phyloP scores from a whole-genome alignment of 2,113 vertebrate species.

The Rana temporaria region DNA sequence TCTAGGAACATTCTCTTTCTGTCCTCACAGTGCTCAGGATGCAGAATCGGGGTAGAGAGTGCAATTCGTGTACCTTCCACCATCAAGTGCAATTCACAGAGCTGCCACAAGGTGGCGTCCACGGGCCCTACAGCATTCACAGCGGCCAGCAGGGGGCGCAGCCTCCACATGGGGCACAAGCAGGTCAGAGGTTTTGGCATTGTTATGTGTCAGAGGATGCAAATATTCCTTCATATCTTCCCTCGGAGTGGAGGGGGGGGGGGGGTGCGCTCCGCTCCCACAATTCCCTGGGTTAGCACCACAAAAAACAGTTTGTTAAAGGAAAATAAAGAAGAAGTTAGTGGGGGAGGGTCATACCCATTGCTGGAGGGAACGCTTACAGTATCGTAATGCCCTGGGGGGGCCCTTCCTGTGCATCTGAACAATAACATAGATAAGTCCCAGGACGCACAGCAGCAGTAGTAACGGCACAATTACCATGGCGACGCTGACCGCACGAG shows the following conservation, averaged over 20 bases:
- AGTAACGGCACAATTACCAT: constrained; percentile 90
- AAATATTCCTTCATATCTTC: not conserved
- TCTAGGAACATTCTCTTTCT: not conserved
- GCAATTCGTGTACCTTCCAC: not conserved
- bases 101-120: constrained; percentile 8
- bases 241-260: too few species aligned
- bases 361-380: constrained; percentile 96
- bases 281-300: constrained; percentile 78
- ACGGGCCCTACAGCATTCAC: not conserved
- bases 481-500: constrained; percentile 87
- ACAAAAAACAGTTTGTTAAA: constrained; percentile 57
- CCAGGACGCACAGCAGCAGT: constrained; percentile 91
- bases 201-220: too few species aligned
- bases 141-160: not conserved
- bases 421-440: constrained; percentile 88
- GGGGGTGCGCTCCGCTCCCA: not conserved
- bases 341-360: constrained; percentile 85
- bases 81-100: constrained; percentile 22
- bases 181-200: too few species aligned
- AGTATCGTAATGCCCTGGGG: constrained; percentile 89
- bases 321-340: constrained; percentile 55
- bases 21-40: constrained; percentile 16
- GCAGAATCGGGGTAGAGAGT: not conserved
- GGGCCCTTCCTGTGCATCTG: constrained; percentile 95
- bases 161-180: too few species aligned